phyloP scores from a whole-genome alignment of 2,113 vertebrate species.

The Stegostoma tigrinum region DNA sequence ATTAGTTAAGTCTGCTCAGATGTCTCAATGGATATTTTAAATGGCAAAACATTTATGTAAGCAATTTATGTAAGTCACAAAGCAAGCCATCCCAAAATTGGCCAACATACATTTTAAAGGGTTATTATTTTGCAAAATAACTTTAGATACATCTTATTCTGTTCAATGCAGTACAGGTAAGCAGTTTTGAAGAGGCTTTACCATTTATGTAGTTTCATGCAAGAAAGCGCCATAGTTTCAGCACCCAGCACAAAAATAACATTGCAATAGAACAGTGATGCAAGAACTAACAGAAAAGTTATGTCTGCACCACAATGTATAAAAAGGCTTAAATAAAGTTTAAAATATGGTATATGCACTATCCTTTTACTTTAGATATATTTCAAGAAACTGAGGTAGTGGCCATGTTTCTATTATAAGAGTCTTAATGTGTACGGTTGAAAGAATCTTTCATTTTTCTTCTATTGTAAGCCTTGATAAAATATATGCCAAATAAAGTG shows the following conservation, averaged over 20 bases:
- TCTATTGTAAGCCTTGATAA: conserved; percentile 48
- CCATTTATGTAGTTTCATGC: not conserved
- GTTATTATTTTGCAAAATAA: conserved; percentile 33
- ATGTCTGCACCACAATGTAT: conserved; percentile 3
- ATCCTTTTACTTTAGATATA: conserved; percentile 44
- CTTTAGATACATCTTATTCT: conserved; percentile 9
- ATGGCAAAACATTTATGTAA: not conserved
- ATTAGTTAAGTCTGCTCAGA: not conserved
- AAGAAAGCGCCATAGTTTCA: conserved; percentile 24
- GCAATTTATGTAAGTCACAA: not conserved
- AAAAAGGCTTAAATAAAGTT: not conserved
- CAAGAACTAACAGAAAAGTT: conserved; percentile 25
- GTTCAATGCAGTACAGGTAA: not conserved
- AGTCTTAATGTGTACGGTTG: conserved; percentile 56
- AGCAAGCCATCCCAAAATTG: conserved; percentile 4
- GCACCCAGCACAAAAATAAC: conserved; percentile 20
- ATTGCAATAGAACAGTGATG: conserved; percentile 34
- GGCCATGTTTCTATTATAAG: conserved; percentile 56
- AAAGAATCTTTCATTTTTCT: conserved; percentile 51
- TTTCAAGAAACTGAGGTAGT: conserved; percentile 47
- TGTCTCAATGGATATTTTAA: not conserved
- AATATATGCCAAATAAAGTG: conserved; percentile 45
- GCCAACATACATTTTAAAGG: conserved; percentile 10
- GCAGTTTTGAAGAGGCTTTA: conserved; percentile 26
- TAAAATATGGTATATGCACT: conserved; percentile 15